Base-by-base conservation (phyloP, 1,140 invertebrate genomes). In the Neomicropteryx cornuta region DNA sequence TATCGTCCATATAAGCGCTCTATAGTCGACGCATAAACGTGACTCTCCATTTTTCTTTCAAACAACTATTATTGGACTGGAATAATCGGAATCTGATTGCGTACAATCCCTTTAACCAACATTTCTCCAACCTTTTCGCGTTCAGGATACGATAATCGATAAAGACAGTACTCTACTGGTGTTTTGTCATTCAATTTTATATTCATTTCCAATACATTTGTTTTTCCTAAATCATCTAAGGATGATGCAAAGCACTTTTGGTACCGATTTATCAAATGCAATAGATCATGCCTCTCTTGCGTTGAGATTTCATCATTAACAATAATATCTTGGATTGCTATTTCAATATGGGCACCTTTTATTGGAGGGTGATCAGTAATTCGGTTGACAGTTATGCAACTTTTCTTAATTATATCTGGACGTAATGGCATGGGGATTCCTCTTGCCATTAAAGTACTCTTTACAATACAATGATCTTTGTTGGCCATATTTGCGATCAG, bases 1-100 rank as follows among this genome's bases (percentile, higher is more conserved):
- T 33, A 24, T 49, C 49, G 38, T 51, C 47, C 23, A 51, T 23
- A 34, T 51, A 51, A 49, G 30, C 3, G 44, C 36, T 8, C 51
- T 24, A 36, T 50, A 53, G 28, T 51, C 49, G 1, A 50, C 47
- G 5, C 46, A 43, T 5, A 51, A 32, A 31, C 49, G 24, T 14
- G 42, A 21, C 16, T 52, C 40, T 0, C 45, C 45, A 29, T 45
- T 47, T 21, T 46, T 50, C 34, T 51, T 51, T 17, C 37, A 45
- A 2, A 41, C 42, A 14, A 52, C 23, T 2, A 52, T 43, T n/a
- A 49, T 42, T 8, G 43, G 41, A 2, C 44, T 47, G 1, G 44
- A 46, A 18, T 49, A 47, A 24, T 43, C 27, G 0, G 46, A 51
- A 2, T 44, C 30, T 5, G 41, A 43, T 37, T 45, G 40, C 32